phyloP scores from a whole-genome alignment of 2,113 vertebrate genomes.

The Kryptolebias marmoratus region DNA sequence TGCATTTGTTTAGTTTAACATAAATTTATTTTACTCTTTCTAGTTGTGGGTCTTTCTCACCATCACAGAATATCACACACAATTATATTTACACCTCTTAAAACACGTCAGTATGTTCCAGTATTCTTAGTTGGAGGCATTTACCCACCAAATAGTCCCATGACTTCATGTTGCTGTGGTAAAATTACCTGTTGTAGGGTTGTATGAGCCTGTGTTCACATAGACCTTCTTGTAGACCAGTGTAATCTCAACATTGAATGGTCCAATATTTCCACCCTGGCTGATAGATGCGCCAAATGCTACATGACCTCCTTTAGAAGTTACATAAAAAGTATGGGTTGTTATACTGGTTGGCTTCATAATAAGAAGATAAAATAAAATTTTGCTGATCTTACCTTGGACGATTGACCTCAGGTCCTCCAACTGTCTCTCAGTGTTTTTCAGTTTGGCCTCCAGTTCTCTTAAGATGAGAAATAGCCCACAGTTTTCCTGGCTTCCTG shows the following conservation, averaged over 20 bases:
- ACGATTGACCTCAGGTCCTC: background rate
- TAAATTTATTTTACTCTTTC: too few relatives aligned
- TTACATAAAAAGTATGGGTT: background rate
- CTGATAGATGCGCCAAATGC: slow-evolving; percentile 41
- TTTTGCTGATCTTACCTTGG: slow-evolving; percentile 7
- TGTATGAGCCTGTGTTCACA: slow-evolving; percentile 42
- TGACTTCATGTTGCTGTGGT: background rate
- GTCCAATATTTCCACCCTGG: background rate
- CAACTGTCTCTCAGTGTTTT: slow-evolving; percentile 16
- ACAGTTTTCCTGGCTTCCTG: background rate
- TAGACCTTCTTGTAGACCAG: slow-evolving; percentile 32
- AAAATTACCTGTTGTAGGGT: slow-evolving; percentile 37
- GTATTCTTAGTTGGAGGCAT: background rate
- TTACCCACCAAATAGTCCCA: background rate
- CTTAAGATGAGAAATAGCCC: background rate
- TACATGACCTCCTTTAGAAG: background rate
- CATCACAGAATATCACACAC: too few relatives aligned
- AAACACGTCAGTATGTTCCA: background rate
- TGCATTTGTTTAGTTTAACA: too few relatives aligned
- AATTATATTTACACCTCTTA: background rate
- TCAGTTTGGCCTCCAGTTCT: slow-evolving; percentile 17
- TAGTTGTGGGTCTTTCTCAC: too few relatives aligned
- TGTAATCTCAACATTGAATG: slow-evolving; percentile 25
- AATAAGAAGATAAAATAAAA: background rate
- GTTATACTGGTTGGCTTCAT: background rate